Evolutionary conservation across 2,797 vertebrate genomes (phyloP), one percentile per base, ranked within the genome.

Genomic region (Staurois parvus): DNA sequence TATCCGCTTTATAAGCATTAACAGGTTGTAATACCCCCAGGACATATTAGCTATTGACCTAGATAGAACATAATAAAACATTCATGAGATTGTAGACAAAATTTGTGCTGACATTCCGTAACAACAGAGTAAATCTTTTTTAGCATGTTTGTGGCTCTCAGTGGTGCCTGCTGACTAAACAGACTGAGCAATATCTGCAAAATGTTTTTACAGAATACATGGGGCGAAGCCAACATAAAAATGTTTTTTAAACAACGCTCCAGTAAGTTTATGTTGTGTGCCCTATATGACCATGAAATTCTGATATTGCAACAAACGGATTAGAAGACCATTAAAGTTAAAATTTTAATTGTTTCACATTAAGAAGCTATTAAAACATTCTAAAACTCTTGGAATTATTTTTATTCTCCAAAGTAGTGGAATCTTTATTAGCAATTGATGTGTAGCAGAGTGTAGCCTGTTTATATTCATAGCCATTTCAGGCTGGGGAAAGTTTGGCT

Each of bases 11-110:
- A 21, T 59, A 59, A 59, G 32, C 29, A 37, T 48, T 80, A n/a
- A 59, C 29, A 52, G 42, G 30, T 52, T 70, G 78, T 52, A 26
- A 29, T 34, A 7, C 59, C 69, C 37, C 52, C 28, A 26, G 64
- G 64, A 17, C 69, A 72, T 37, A 26, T 64, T 34, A 64, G 12
- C 37, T 52, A 69, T 29, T 32, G 67, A 26, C 45, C 29, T 48
- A 48, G 11, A 45, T 48, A n/a, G 24, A 72, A 56, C 48, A 59
- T 19, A 21, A 81, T 81, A 56, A 81, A 81, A 72, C 34, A 72
- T 81, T 80, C 45, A 80, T 80, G 24, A 13, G 34, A 40, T 26
- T 73, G 40, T 64, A 48, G 30, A 19, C 45, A 30, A 30, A 59
- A 34, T 72, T 73, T 72, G 72, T 19, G 79, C 52, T 59, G 69